phyloP scores from a whole-genome alignment of 2,113 vertebrate genomes.

The Passer montanus region DNA sequence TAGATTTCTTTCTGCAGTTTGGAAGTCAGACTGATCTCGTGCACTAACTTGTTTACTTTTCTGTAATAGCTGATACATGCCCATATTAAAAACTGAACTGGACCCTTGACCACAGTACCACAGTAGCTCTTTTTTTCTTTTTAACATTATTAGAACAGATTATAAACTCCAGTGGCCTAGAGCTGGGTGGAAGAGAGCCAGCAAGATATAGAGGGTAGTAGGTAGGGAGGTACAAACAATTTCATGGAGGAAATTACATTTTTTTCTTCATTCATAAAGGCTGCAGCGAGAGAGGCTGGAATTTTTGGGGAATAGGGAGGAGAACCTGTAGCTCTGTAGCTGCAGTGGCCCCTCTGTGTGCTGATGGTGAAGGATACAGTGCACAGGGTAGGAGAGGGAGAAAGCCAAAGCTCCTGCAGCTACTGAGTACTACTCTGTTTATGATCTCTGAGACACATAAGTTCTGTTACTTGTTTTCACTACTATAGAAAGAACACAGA shows the following conservation, averaged over 20 bases:
- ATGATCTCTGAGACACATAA: neutral
- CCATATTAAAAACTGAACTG: neutral
- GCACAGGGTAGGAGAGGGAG: no score
- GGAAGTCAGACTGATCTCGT: neutral
- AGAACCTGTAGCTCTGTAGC: neutral
- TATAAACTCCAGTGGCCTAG: neutral
- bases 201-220: neutral
- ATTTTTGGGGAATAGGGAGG: neutral
- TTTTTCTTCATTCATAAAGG: neutral
- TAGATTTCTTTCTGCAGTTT: neutral
- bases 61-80: neutral
- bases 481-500: neutral
- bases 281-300: neutral
- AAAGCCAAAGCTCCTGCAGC: neutral
- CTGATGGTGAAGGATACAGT: neutral
- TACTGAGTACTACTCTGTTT: neutral
- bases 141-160: neutral
- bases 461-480: neutral
- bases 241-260: fast-evolving
- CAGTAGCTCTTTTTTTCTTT: neutral
- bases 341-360: fast-evolving
- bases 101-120: neutral
- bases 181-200: neutral
- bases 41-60: neutral
- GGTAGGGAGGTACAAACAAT: neutral